These are phyloP conservation scores for Polydesmus complanatus DNA, from an alignment of 2,888 invertebrate species.

Conservation along the genomic window DNA sequence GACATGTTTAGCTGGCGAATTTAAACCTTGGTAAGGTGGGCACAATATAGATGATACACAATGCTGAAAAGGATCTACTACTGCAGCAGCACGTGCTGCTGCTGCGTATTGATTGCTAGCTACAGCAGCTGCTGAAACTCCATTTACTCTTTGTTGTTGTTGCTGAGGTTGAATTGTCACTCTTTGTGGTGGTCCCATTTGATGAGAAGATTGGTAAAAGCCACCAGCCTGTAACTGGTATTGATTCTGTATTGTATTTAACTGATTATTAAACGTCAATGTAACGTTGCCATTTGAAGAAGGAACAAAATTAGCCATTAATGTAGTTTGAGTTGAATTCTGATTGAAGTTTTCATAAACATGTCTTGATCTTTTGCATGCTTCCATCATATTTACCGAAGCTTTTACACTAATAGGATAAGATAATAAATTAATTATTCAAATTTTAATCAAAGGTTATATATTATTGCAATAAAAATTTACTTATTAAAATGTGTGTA, in stretches of 20 bases:
- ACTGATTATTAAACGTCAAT: constrained; percentile 69
- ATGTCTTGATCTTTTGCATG: constrained; percentile 43
- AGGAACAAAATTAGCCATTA: constrained; percentile 62
- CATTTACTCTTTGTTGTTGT: constrained; percentile 19
- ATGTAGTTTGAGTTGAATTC: constrained; percentile 26
- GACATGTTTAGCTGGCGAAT: constrained; percentile 55
- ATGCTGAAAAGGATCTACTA: constrained; percentile 67
- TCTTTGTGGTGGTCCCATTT: constrained; percentile 25
- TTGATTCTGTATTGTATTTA: constrained; percentile 36
- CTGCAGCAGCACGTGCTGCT: constrained; percentile 33
- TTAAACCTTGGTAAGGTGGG: constrained; percentile 64
- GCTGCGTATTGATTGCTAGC: constrained; percentile 28
- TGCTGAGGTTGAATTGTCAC: constrained; percentile 22
- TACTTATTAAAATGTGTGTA: constrained; percentile 88
- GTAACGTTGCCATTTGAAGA: constrained; percentile 72
- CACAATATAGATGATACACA: constrained; percentile 88
- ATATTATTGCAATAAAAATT: constrained; percentile 18
- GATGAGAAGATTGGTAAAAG: constrained; percentile 29
- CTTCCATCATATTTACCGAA: constrained; percentile 95
- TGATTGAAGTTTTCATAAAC: constrained; percentile 34
- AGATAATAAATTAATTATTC: neutral
- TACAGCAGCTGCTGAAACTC: constrained; percentile 39
- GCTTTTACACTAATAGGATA: constrained; percentile 56
- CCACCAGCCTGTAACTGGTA: constrained; percentile 54
- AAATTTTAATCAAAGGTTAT: neutral